phyloP scores from a whole-genome alignment of 2,797 vertebrate genomes.

The Pygocentrus nattereri region DNA sequence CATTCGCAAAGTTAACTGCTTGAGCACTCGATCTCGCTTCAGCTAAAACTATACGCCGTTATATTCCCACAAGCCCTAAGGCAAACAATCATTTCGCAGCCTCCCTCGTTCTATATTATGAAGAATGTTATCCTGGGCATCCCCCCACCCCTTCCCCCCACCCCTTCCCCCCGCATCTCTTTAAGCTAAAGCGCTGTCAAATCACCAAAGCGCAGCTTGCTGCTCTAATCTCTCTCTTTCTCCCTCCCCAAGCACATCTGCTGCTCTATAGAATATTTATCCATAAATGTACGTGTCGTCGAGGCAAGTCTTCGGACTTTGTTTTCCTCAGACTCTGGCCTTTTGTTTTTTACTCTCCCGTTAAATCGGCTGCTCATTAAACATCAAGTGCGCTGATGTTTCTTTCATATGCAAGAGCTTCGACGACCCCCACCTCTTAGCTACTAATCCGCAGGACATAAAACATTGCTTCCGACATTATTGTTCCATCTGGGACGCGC shows the following conservation, averaged over 20 bases:
- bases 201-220: constrained; percentile 73
- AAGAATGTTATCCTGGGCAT: constrained; percentile 49
- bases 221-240: constrained; percentile 73
- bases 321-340: background rate
- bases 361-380: constrained; percentile 45
- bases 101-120: constrained; percentile 43
- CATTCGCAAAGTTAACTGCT: constrained; percentile 64
- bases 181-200: constrained; percentile 76
- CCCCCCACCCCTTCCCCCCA: too few relatives aligned
- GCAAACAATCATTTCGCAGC: constrained; percentile 49
- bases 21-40: constrained; percentile 62
- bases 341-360: constrained; percentile 26
- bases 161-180: constrained; percentile 55
- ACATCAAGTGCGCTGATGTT: constrained; percentile 56
- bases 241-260: constrained; percentile 74
- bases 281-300: constrained; percentile 38
- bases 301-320: constrained; percentile 5
- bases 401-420: constrained; percentile 60
- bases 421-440: constrained; percentile 25
- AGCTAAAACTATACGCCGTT: constrained; percentile 62
- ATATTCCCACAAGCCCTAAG: constrained; percentile 66
- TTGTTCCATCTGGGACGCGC: constrained; percentile 65
- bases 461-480: constrained; percentile 56
- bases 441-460: constrained; percentile 70
- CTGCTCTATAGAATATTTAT: constrained; percentile 60